Percentiles rank a stretch among this genome's conserved stretches.
phyloP scores from a whole-genome alignment of 2,888 invertebrate genomes.

The Idaea aversata region DNA sequence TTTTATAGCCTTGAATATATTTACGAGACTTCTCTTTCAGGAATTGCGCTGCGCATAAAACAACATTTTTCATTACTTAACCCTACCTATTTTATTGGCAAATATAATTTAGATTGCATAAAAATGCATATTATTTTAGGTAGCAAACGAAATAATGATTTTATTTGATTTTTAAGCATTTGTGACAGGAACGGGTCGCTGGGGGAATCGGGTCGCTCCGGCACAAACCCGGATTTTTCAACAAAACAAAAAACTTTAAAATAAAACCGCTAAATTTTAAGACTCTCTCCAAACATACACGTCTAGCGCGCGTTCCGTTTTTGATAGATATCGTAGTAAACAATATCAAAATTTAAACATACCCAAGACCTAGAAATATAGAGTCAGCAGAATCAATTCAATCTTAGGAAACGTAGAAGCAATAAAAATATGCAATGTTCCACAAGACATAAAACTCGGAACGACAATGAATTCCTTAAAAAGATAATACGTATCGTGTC shows the following conservation, averaged over 20 bases:
- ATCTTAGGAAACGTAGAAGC: constrained; percentile 55
- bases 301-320: background rate
- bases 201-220: no score
- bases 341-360: constrained; percentile 17
- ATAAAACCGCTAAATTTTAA: no score
- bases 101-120: background rate
- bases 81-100: constrained; percentile 6
- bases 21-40: constrained; percentile 67
- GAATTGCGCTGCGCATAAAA: constrained; percentile 67
- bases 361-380: constrained; percentile 37
- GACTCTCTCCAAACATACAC: no score
- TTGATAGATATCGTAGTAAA: background rate
- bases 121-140: no score
- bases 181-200: no score
- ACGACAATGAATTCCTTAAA: constrained; percentile 79
- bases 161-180: no score
- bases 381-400: constrained; percentile 56
- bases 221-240: no score
- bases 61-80: constrained; percentile 56
- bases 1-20: constrained; percentile 71
- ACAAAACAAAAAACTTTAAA: no score
- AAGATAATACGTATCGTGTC: constrained; percentile 66
- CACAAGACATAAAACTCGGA: constrained; percentile 70
- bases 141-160: no score
- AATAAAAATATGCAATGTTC: constrained; percentile 77